Conservation (phyloP, 2,888 invertebrate species). For the Dolichopus griseipennis region DNA sequence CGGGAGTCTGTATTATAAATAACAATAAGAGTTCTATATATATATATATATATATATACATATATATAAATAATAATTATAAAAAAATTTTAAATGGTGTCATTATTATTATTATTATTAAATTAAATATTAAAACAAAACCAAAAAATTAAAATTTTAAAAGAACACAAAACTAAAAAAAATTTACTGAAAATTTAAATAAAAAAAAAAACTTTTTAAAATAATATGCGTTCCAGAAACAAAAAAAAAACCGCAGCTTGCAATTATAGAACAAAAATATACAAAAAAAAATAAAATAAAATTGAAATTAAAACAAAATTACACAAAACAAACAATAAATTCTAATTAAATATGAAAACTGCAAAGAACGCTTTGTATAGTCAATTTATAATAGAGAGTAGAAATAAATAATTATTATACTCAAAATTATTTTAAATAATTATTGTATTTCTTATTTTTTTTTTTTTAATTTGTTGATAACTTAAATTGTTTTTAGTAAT, state of each 20-base stretch:
- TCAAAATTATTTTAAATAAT: constrained; percentile 1
- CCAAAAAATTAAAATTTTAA: background rate
- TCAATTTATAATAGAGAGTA: background rate
- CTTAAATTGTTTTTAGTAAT: no score
- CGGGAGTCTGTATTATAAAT: constrained; percentile 16
- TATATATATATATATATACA: no score
- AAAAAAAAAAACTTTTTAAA: no score
- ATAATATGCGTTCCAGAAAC: background rate
- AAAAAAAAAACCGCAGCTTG: background rate
- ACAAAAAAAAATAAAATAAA: no score
- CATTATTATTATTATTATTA: background rate
- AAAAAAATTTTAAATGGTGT: background rate
- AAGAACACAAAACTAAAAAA: background rate
- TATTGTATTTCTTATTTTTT: background rate
- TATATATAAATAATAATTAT: no score
- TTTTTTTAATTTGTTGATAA: background rate
- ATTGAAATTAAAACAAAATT: no score
- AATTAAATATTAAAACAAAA: background rate
- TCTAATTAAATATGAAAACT: background rate
- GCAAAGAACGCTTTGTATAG: background rate
- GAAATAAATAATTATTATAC: background rate
- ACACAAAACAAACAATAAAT: no score
- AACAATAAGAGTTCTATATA: background rate
- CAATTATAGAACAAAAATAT: background rate
- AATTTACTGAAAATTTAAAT: background rate